Conservation (phyloP, 2,888 invertebrate species). For the Tenthredo amoena region DNA sequence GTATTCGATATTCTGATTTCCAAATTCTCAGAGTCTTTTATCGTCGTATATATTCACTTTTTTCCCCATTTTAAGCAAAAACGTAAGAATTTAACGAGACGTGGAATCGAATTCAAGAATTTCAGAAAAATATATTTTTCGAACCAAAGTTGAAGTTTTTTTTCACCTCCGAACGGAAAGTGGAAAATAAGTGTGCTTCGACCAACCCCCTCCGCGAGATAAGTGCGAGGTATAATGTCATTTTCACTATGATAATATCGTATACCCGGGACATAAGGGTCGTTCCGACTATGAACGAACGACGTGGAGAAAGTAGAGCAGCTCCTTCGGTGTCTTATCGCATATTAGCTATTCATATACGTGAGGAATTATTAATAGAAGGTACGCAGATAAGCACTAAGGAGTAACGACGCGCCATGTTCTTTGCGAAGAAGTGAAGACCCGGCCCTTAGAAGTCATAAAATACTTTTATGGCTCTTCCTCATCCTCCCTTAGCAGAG, state of each 20-base stretch:
- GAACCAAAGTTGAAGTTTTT: too few species aligned
- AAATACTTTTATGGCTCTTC: conserved; percentile 17
- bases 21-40: too few species aligned
- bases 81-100: too few species aligned
- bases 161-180: background rate
- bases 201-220: background rate
- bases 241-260: background rate
- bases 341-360: conserved; percentile 26
- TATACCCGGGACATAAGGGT: background rate
- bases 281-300: background rate
- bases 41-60: too few species aligned
- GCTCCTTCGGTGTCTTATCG: background rate
- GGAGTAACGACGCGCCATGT: conserved; percentile 27
- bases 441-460: conserved; percentile 12
- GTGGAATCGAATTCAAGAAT: too few species aligned
- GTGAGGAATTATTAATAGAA: conserved; percentile 30
- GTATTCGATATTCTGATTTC: too few species aligned
- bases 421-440: conserved; percentile 6
- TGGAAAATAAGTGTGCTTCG: background rate
- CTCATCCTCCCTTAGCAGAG: background rate
- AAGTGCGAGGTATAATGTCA: background rate
- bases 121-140: too few species aligned
- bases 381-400: conserved; percentile 19
- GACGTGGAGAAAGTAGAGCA: background rate
- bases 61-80: too few species aligned